Conservation (phyloP, 2,797 vertebrate species). For the Coranthus polyacanthus region DNA sequence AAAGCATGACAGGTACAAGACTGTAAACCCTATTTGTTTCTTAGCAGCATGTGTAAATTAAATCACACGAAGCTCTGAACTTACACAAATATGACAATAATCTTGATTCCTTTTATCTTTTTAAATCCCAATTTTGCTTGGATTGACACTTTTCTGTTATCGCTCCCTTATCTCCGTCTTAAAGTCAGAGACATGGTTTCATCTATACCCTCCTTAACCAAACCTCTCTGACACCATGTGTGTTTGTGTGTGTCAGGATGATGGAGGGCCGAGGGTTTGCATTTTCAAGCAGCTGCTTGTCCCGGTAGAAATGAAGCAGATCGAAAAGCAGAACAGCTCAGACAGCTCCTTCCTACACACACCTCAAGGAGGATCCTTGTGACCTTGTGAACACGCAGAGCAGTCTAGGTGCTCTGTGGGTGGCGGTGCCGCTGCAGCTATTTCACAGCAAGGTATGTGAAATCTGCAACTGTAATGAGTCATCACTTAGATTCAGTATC, state of each 20-base stretch:
- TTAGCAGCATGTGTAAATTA: too few relatives aligned
- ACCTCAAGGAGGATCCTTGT: slow-evolving; percentile 24
- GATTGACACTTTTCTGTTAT: too few relatives aligned
- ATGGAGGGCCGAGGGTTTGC: slow-evolving; percentile 38
- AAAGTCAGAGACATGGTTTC: slow-evolving; percentile 7
- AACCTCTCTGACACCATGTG: slow-evolving; percentile 6
- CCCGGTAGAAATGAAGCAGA: slow-evolving; percentile 60
- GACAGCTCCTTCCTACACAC: slow-evolving; percentile 19
- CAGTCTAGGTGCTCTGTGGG: slow-evolving; percentile 35
- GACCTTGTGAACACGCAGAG: slow-evolving; percentile 18
- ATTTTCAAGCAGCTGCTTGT: slow-evolving; percentile 66
- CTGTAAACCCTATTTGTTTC: too few relatives aligned
- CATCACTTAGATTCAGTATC: slow-evolving; percentile 21
- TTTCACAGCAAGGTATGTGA: slow-evolving; percentile 2
- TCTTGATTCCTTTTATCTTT: too few relatives aligned
- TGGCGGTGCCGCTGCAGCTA: slow-evolving; percentile 39
- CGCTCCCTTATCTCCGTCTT: too few relatives aligned
- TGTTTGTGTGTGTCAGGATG: slow-evolving; percentile 53
- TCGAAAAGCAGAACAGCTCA: slow-evolving; percentile 35
- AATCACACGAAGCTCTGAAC: background rate
- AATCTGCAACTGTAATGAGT: slow-evolving; percentile 18
- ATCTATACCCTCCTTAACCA: background rate
- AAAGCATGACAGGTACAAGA: background rate
- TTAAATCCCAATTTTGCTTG: too few relatives aligned
- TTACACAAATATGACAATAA: too few relatives aligned